Percentiles rank a stretch among this genome's conserved stretches.
Conservation (phyloP, 1,140 invertebrate species). For the Conus ventricosus region DNA sequence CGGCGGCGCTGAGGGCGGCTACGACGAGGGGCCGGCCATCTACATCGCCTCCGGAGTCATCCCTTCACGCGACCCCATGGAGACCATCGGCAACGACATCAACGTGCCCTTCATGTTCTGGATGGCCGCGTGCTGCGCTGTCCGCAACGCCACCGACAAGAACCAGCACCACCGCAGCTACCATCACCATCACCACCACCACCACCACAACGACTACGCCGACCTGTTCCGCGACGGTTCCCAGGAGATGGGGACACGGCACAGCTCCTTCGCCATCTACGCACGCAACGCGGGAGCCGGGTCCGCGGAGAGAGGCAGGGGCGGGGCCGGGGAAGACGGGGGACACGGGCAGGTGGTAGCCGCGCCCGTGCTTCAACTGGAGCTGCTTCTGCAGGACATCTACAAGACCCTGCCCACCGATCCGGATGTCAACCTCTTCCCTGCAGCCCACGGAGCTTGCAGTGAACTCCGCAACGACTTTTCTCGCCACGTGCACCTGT, state of each 20-base stretch:
- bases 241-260: conserved; percentile 11
- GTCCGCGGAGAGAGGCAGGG: neutral
- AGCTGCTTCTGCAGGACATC: conserved; percentile 60
- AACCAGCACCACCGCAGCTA: neutral
- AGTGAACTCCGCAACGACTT: conserved; percentile 55
- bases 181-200: neutral
- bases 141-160: conserved; percentile 1
- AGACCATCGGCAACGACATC: conserved; percentile 57
- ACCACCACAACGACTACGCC: conserved; percentile 11
- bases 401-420: conserved; percentile 46
- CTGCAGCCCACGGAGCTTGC: conserved; percentile 52
- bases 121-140: conserved; percentile 62
- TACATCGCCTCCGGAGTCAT: conserved; percentile 55
- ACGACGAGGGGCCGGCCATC: conserved; percentile 34
- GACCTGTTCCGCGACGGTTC: neutral
- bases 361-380: conserved; percentile 59
- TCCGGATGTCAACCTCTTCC: conserved; percentile 56
- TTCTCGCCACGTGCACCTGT: conserved; percentile 44
- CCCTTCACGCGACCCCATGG: conserved; percentile 46
- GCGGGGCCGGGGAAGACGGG: neutral
- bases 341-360: conserved; percentile 44
- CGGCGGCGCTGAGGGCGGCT: neutral
- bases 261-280: conserved; percentile 55
- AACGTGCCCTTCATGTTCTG: conserved; percentile 64
- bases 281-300: conserved; percentile 36